Conservation (phyloP, 92 coral and sea anemone species). For the Galaxea fascicularis region DNA sequence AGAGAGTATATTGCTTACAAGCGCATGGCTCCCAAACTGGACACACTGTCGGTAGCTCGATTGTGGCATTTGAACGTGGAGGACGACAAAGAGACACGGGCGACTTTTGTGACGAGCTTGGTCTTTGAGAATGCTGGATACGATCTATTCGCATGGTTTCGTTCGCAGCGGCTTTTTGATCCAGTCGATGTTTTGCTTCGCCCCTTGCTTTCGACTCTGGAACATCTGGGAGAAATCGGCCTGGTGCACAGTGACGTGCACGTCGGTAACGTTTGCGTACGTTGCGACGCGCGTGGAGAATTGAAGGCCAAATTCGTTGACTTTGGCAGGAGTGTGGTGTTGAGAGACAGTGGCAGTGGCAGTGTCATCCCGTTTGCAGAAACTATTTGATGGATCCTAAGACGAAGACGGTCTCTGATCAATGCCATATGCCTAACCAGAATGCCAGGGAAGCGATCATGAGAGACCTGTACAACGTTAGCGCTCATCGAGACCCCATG, state of each 20-base stretch:
- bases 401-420: background rate
- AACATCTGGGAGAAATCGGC: background rate
- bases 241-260: background rate
- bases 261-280: background rate
- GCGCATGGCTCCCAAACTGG: background rate
- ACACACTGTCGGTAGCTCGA: background rate
- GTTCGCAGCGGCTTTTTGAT: constrained; percentile 1
- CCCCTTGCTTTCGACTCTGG: background rate
- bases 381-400: background rate
- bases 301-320: constrained; percentile 1
- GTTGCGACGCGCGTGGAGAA: background rate
- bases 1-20: constrained; percentile 2
- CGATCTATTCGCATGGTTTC: background rate
- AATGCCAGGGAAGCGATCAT: background rate
- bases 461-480: background rate
- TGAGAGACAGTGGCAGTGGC: background rate
- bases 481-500: background rate
- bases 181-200: background rate
- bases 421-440: background rate
- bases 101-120: background rate
- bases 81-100: background rate
- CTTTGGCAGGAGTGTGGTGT: background rate
- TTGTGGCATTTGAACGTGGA: background rate
- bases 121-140: background rate
- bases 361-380: background rate